phyloP scores from a whole-genome alignment of 2,113 vertebrate genomes.

The Cardinalis cardinalis region DNA sequence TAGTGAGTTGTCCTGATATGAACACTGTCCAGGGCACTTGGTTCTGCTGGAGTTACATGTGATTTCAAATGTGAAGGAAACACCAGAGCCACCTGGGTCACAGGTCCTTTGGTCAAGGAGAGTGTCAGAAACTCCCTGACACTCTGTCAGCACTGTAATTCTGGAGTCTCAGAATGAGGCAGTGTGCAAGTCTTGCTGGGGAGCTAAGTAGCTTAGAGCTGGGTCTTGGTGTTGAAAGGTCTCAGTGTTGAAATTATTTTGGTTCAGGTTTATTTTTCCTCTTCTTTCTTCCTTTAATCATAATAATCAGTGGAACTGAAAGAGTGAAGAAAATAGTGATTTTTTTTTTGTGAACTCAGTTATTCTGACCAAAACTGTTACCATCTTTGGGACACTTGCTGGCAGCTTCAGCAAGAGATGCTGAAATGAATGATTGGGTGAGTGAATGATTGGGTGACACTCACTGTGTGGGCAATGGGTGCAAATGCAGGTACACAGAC shows the following conservation, averaged over 20 bases:
- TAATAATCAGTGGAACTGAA: background rate
- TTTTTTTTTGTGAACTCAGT: background rate
- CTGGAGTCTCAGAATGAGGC: background rate
- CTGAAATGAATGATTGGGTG: background rate
- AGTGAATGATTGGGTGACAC: background rate
- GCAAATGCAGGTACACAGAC: background rate
- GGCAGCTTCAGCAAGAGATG: background rate
- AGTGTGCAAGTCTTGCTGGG: background rate
- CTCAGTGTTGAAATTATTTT: background rate
- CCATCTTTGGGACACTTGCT: background rate
- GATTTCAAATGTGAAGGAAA: background rate
- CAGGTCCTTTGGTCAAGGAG: background rate
- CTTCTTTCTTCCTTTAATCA: background rate
- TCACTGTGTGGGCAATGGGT: background rate
- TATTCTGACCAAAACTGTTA: background rate
- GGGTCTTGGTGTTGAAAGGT: background rate
- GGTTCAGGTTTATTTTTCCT: background rate
- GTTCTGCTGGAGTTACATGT: accelerated
- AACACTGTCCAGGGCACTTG: background rate
- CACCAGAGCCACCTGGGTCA: background rate
- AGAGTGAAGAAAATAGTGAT: background rate
- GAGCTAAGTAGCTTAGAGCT: background rate
- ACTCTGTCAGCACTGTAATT: background rate
- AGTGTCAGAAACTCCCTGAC: background rate
- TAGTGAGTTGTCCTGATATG: background rate